Conservation (phyloP, 2,888 invertebrate species). For the Orthosia gracilis region DNA sequence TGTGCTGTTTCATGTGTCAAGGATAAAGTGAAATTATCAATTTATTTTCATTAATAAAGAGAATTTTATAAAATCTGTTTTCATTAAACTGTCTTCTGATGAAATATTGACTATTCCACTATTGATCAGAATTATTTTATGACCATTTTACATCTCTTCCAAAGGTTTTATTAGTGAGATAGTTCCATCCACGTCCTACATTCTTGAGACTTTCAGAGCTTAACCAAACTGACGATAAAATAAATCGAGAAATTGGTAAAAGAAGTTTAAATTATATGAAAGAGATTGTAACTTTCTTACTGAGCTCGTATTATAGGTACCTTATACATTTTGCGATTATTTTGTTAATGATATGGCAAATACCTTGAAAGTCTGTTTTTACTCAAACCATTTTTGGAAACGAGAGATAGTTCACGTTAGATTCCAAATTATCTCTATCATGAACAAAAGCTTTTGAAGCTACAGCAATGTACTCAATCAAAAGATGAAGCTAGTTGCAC, state of each 20-base stretch:
- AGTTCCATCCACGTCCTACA: neutral
- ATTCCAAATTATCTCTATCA: too few relatives aligned
- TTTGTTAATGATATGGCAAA: neutral
- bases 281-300: neutral
- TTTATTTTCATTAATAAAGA: constrained; percentile 12
- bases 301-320: neutral
- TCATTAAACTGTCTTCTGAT: neutral
- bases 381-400: neutral
- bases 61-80: neutral
- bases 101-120: neutral
- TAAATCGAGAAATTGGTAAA: neutral
- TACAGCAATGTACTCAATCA: too few relatives aligned
- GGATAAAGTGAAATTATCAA: constrained; percentile 41
- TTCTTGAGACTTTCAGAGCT: too few relatives aligned
- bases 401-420: too few relatives aligned
- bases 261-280: neutral
- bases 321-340: too few relatives aligned
- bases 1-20: constrained; percentile 76
- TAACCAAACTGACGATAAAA: neutral
- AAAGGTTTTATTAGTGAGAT: neutral
- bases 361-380: neutral
- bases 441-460: too few relatives aligned
- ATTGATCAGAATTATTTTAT: neutral
- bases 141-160: neutral
- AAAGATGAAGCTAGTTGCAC: too few relatives aligned